These are phyloP conservation scores for Trichomycterus rosablanca DNA, from an alignment of 2,113 vertebrate species.

Conservation along the genomic window DNA sequence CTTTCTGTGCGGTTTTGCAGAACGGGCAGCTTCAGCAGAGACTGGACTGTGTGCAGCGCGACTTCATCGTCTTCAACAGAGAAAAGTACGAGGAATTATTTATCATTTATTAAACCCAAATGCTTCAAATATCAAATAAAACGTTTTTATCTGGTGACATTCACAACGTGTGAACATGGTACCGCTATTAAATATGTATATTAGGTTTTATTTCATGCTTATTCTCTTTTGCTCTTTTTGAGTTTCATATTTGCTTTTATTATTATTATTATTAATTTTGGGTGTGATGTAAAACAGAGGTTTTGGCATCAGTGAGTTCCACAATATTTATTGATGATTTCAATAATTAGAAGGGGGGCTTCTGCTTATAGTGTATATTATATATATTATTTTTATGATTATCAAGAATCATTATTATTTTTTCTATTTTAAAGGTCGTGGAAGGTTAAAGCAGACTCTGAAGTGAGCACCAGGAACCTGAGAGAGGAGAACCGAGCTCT, in stretches of 20 bases:
- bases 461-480: constrained; percentile 47
- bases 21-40: constrained; percentile 82
- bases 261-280: neutral
- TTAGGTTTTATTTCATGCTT: no score
- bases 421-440: constrained; percentile 53
- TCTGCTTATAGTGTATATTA: no score
- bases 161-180: no score
- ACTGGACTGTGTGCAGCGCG: constrained; percentile 84
- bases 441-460: constrained; percentile 48
- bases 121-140: no score
- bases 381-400: no score
- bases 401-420: neutral
- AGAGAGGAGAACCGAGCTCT: constrained; percentile 62
- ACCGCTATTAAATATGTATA: no score
- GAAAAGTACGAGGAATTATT: constrained; percentile 79
- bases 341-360: no score
- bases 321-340: no score
- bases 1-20: constrained; percentile 57
- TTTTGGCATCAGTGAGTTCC: no score
- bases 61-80: constrained; percentile 98
- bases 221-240: neutral
- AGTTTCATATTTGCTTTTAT: neutral
- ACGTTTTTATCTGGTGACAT: no score
- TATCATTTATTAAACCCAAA: no score
- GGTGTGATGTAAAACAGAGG: no score